Conservation (phyloP, 2,113 vertebrate genomes). For the Ibidorhyncha struthersii region DNA sequence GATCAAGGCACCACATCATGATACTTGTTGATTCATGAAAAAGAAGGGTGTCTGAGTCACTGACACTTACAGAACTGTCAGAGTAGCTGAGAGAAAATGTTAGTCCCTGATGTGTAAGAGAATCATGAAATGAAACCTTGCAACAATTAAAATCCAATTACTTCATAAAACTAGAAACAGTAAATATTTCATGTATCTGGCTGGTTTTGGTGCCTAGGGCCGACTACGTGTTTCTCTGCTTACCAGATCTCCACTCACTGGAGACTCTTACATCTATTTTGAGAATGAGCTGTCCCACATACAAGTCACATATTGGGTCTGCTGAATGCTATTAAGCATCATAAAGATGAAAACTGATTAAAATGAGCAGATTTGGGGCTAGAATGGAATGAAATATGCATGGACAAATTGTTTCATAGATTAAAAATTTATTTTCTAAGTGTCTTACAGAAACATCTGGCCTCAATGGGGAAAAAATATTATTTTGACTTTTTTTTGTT, state of each 20-base stretch:
- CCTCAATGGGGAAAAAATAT: background rate
- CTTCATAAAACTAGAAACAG: background rate
- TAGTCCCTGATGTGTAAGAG: background rate
- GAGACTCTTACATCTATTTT: background rate
- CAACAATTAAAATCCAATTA: background rate
- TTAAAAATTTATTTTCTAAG: slow-evolving; percentile 51
- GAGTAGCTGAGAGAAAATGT: background rate
- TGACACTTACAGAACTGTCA: background rate
- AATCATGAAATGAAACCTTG: background rate
- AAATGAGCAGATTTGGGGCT: slow-evolving; percentile 52
- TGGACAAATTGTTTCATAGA: slow-evolving; percentile 43
- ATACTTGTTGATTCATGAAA: background rate
- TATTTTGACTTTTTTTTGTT: background rate
- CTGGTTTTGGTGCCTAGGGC: background rate
- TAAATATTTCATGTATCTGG: background rate
- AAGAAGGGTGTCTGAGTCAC: background rate
- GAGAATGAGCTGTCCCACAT: slow-evolving; percentile 17
- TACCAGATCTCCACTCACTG: background rate
- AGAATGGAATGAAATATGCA: slow-evolving; percentile 31
- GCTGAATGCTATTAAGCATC: background rate
- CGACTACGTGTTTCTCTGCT: background rate
- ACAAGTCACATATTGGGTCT: background rate
- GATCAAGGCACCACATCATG: background rate
- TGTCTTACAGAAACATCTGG: slow-evolving; percentile 50
- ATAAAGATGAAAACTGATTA: slow-evolving; percentile 34